Evolutionary conservation across 2,113 vertebrate genomes (phyloP), one percentile per base, ranked within the genome.

Genomic region (Antechinus stuartii): DNA sequence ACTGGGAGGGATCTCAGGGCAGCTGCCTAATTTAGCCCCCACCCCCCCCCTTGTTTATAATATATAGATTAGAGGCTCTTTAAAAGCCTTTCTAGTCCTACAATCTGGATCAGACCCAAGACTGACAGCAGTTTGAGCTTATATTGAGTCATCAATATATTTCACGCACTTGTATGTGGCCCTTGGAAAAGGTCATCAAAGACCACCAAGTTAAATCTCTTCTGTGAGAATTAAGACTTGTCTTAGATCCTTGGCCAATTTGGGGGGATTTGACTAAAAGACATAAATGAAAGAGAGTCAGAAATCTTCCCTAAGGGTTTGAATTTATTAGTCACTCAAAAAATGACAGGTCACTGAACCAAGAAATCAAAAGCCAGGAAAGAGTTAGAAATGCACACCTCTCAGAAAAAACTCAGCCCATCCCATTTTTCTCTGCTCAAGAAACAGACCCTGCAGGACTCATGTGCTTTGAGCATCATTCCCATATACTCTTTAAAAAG

Each of bases 191-290:
- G 91, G 8, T 27, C 19, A 42, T 52, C 7, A 10, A 90, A 95
- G 92, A 57, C 68, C 90, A 52, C 25, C 91, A 95, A 97, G 91
- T 92, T 90, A 56, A 91, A 95, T 94, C 93, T 90, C 92, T 96
- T 42, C 1, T 42, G 54, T 42, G 57, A 91, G n/a, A n/a, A 94
- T 54, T 49, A 68, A 94, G 61, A 76, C 57, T 91, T 92, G 19
- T 84, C 92, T 57, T 94, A 90, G 91, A 96, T 92, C 56, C 94
- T 90, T 84, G 30, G 95, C 55, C 90, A 93, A 96, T 54, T 94
- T 68, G 92, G 50, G 50, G 61, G 49, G 52, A 93, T 92, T 93
- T 50, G 91, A 61, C 55, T 93, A n/a, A 95, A 95, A 91, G 55
- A n/a, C 68, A 8, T 90, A 49, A 92, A 55, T 9, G 90, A 61